Percentiles rank a stretch among this genome's conserved stretches.
Evolutionary conservation across 2,888 invertebrate species (phyloP).

Genomic region (Drosophila ustulata): DNA sequence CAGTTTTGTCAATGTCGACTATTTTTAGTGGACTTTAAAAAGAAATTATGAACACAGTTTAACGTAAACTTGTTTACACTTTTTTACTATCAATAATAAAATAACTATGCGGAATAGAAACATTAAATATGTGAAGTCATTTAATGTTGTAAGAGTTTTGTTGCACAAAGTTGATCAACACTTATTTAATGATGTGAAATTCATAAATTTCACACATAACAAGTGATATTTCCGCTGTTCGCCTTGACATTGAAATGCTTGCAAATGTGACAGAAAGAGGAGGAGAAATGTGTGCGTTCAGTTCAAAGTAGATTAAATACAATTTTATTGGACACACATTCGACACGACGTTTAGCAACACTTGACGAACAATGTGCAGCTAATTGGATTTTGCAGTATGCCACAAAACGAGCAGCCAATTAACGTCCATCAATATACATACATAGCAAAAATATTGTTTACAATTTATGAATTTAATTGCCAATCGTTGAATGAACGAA

Average conservation of each 20-base stretch:
- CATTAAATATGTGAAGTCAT: no score
- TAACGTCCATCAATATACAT: conserved; percentile 60
- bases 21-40: no score
- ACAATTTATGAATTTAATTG: conserved; percentile 69
- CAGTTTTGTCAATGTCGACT: no score
- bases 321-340: conserved; percentile 9
- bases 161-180: background rate
- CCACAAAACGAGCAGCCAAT: conserved; percentile 51
- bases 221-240: background rate
- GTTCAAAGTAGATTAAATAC: background rate
- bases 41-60: no score
- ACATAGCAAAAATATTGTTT: conserved; percentile 13
- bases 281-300: background rate
- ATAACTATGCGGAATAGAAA: no score
- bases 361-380: conserved; percentile 10
- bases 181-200: background rate
- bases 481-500: conserved; percentile 42
- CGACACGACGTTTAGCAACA: conserved; percentile 16
- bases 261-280: conserved; percentile 3
- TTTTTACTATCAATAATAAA: no score
- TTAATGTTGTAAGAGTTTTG: no score
- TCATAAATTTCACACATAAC: background rate
- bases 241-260: conserved; percentile 9
- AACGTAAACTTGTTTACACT: no score
- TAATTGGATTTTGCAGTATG: conserved; percentile 47